Evolutionary conservation across 1,140 invertebrate species (phyloP), one percentile per base, ranked within the genome.

Genomic region (Macrocentrus cingulum): DNA sequence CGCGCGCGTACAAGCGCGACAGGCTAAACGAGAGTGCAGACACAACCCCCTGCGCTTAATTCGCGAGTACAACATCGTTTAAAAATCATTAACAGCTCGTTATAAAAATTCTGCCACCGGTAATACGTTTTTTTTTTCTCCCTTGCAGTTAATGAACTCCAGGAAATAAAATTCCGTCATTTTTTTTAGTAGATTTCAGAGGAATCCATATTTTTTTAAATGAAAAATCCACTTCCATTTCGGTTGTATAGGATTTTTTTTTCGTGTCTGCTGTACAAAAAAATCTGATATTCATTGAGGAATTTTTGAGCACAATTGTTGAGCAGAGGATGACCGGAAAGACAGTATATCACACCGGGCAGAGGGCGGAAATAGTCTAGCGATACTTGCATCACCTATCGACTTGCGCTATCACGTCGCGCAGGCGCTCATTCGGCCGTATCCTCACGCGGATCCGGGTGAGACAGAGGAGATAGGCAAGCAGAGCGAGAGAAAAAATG

Each of bases 1-100:
- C 62, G 55, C 49, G n/a, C 32, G 13, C 60, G 62, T 66, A 61
- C 61, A 67, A 67, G 62, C 65, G 61, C 56, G 66, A 48, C n/a
- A 15, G 16, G 48, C 45, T 57, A 56, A 46, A 51, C 42, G 45
- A 23, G 32, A 39, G 58, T 45, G 66, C 54, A 56, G 53, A 53
- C 37, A 61, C 23, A 64, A 48, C 41, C 48, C 34, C 56, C 25
- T 41, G 56, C 42, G 62, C 56, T 57, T 8, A 11, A 16, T 16
- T 20, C 18, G 49, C 58, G 54, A 60, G 51, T 60, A n/a, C n/a
- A 49, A 50, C 25, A 41, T 51, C 56, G 25, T 58, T 58, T 51
- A 51, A 58, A 51, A 58, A 58, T 58, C 56, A 58, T 58, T 58
- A 58, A 6, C 25, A 29, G 23, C 4, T 51, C 41, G 49, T 51